Evolutionary conservation across 2,797 vertebrate species (phyloP).

Genomic region (Cossypha caffra): DNA sequence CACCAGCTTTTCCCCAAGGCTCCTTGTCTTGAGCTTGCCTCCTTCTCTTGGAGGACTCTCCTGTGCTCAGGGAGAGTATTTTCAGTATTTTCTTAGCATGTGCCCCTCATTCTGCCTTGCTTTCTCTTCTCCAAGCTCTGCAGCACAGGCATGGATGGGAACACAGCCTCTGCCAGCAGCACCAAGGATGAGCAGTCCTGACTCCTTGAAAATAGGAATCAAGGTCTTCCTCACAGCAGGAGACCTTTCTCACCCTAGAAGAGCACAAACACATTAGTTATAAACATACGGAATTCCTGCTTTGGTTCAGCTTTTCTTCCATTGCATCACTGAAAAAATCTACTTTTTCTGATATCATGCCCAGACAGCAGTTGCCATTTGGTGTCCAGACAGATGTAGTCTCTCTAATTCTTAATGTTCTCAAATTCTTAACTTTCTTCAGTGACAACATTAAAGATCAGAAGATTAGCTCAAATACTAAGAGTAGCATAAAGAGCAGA

Average conservation of each 20-base stretch:
- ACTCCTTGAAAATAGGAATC: neutral
- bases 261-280: neutral
- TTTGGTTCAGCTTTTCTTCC: neutral
- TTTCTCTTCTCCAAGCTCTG: neutral
- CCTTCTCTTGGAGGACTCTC: neutral
- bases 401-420: neutral
- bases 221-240: too few species aligned
- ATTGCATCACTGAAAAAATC: neutral
- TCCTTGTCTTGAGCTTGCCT: neutral
- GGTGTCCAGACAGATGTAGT: neutral
- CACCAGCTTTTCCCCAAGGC: neutral
- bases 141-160: neutral
- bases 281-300: neutral
- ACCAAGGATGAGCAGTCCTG: neutral
- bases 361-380: neutral
- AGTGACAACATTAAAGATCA: neutral
- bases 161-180: neutral
- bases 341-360: neutral
- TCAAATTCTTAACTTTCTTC: neutral
- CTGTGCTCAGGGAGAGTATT: neutral
- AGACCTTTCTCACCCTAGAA: neutral
- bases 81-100: neutral
- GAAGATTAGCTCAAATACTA: neutral
- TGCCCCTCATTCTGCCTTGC: neutral
- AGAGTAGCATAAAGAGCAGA: neutral